Conservation (phyloP, 2,113 vertebrate genomes). For the Microcebus jonahi region DNA sequence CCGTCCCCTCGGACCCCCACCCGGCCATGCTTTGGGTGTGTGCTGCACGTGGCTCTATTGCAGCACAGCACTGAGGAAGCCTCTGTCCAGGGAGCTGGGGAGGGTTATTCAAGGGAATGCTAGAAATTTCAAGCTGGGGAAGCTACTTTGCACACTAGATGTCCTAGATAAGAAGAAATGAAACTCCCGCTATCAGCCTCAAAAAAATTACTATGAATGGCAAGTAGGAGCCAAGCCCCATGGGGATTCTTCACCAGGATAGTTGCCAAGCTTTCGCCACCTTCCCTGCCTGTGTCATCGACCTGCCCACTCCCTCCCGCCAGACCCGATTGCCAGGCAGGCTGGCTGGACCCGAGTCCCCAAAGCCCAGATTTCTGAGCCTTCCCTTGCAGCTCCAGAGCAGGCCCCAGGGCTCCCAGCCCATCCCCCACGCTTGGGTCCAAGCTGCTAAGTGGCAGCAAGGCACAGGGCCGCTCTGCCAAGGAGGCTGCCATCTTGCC, state of each 20-base stretch:
- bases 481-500: not conserved
- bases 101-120: slow-evolving; percentile 55
- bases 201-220: not conserved
- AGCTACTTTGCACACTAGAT: not conserved
- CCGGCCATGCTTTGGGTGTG: not conserved
- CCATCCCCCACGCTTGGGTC: not conserved
- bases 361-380: not conserved
- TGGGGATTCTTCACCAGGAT: not conserved
- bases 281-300: not conserved
- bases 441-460: not conserved
- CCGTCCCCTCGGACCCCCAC: not conserved
- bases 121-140: slow-evolving; percentile 56
- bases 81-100: not conserved
- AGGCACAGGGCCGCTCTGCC: not conserved
- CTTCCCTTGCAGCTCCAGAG: not conserved
- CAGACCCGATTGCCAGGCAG: not conserved
- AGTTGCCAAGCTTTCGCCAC: not conserved
- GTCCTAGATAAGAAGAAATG: slow-evolving; percentile 71
- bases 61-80: not conserved
- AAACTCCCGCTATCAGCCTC: slow-evolving; percentile 59
- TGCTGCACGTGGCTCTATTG: not conserved
- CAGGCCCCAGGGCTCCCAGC: not conserved
- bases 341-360: not conserved
- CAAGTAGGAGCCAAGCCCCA: not conserved
- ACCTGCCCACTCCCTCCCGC: not conserved